Evolutionary conservation across 2,113 vertebrate species (phyloP).

Genomic region (Penelope pileata): DNA sequence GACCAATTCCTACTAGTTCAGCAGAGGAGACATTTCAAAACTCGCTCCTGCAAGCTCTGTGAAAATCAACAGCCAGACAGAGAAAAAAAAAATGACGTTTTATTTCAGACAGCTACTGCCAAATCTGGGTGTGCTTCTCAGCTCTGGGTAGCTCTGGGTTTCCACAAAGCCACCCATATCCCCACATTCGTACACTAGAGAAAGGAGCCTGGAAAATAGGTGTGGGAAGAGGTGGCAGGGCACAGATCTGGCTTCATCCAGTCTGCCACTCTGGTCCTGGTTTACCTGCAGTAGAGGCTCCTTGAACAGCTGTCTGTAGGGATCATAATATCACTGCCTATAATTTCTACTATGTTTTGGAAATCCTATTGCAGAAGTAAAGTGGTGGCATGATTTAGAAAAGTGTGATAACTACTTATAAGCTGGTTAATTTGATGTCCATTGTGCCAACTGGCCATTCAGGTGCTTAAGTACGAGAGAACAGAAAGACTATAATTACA

Average conservation of each 20-base stretch:
- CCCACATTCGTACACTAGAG: neutral
- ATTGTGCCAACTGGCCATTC: neutral
- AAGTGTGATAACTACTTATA: neutral
- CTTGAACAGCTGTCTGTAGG: neutral
- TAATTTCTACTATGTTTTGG: neutral
- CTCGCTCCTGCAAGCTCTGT: neutral
- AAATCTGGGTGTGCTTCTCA: neutral
- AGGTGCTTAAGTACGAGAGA: neutral
- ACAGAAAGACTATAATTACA: neutral
- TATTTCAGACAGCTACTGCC: neutral
- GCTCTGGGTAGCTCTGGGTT: neutral
- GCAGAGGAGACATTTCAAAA: neutral
- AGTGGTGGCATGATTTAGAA: neutral
- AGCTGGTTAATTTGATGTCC: neutral
- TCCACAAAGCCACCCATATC: neutral
- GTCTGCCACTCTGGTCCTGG: neutral
- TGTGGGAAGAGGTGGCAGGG: neutral
- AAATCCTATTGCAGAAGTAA: neutral
- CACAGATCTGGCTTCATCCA: neutral
- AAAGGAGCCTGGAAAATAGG: neutral
- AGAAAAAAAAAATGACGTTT: neutral
- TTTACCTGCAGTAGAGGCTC: neutral
- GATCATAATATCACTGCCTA: neutral
- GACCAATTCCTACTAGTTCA: neutral
- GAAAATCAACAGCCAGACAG: neutral